Percentiles rank a stretch among this genome's conserved stretches.
Conservation (phyloP, 2,113 vertebrate species). For the Myxocyprinus asiaticus region DNA sequence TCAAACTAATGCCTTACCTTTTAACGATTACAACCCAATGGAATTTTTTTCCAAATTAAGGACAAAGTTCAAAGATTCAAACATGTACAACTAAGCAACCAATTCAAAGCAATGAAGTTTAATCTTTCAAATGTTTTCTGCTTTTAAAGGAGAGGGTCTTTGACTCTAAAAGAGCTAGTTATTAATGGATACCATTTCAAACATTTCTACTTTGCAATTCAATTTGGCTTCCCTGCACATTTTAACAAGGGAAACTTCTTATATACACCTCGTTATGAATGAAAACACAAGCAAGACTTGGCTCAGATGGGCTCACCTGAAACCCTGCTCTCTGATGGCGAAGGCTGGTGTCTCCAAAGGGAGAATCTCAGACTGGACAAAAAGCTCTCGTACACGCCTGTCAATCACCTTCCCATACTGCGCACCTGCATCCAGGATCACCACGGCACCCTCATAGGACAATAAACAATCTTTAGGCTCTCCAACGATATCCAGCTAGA, state of each 20-base stretch:
- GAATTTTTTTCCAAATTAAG: too few relatives aligned
- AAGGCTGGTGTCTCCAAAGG: constrained; percentile 96
- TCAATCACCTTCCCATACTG: constrained; percentile 99
- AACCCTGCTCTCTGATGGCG: constrained; percentile 93
- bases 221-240: not conserved
- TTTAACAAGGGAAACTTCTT: not conserved
- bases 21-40: too few relatives aligned
- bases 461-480: constrained; percentile 86
- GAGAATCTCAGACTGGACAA: constrained; percentile 94
- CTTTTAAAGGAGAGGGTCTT: too few relatives aligned
- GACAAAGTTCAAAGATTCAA: too few relatives aligned
- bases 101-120: too few relatives aligned
- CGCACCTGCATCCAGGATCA: constrained; percentile 94
- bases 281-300: too few relatives aligned
- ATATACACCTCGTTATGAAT: not conserved
- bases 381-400: constrained; percentile 90
- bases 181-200: not conserved
- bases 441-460: constrained; percentile 88
- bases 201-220: not conserved
- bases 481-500: constrained; percentile 82
- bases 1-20: too few relatives aligned
- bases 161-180: too few relatives aligned
- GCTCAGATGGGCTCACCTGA: constrained; percentile 77
- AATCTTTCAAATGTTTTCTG: too few relatives aligned
- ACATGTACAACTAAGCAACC: too few relatives aligned